Evolutionary conservation across 2,888 invertebrate species (phyloP).

Genomic region (Leistus spinibarbis): DNA sequence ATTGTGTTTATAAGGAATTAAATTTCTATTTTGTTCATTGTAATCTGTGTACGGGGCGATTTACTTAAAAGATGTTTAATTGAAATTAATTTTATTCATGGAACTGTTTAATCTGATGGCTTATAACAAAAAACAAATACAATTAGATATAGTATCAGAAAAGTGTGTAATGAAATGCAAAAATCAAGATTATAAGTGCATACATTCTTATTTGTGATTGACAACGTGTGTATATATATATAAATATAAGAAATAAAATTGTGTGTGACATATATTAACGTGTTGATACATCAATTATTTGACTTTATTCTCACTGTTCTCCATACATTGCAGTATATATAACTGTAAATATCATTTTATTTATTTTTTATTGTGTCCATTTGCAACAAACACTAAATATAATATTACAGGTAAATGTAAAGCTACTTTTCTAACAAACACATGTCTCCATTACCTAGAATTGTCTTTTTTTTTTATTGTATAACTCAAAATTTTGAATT

Average conservation of each 20-base stretch:
- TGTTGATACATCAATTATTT: slow-evolving; percentile 33
- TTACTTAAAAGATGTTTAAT: too few species aligned
- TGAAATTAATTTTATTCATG: neutral
- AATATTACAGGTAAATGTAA: slow-evolving; percentile 29
- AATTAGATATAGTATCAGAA: neutral
- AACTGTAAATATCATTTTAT: slow-evolving; percentile 14
- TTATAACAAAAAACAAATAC: neutral
- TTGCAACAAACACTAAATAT: slow-evolving; percentile 31
- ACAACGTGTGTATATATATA: slow-evolving; percentile 18
- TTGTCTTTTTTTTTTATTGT: slow-evolving; percentile 20
- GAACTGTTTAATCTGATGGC: neutral
- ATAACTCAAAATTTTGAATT: slow-evolving; percentile 32
- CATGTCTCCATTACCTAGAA: slow-evolving; percentile 25
- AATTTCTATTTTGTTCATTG: too few species aligned
- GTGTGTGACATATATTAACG: neutral
- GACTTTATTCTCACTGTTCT: slow-evolving; percentile 29
- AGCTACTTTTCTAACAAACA: slow-evolving; percentile 33
- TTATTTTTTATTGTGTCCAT: neutral
- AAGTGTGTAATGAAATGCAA: neutral
- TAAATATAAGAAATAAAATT: slow-evolving; percentile 1
- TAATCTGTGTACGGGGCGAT: too few species aligned
- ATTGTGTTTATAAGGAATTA: too few species aligned
- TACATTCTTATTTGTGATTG: slow-evolving; percentile 20
- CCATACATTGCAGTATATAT: slow-evolving; percentile 34
- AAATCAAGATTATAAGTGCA: neutral